Evolutionary conservation across 2,888 invertebrate genomes (phyloP), one percentile per base, ranked within the genome.

Genomic region (Lithophane semibrunnea): DNA sequence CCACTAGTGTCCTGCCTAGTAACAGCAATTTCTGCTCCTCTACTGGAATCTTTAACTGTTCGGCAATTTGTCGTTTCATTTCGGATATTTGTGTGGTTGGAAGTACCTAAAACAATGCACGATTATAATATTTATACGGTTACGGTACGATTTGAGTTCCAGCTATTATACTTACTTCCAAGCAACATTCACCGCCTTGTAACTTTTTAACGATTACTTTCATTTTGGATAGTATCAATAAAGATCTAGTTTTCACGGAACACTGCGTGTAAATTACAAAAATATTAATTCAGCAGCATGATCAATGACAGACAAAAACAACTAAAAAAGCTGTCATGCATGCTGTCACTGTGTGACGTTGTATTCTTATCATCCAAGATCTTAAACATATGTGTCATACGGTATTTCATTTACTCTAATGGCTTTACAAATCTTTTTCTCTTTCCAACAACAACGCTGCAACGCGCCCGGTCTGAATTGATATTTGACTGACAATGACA

Each of bases 151-250:
- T 60, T 64, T 69, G 16, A 52, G 3, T n/a, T 75, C 56, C 5
- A 13, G 13, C 7, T 63, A 42, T 2, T 58, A 54, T 64, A 94
- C 92, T 91, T 93, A 98, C 98, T 89, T 98, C 97, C 79, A 98
- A 94, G 73, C 95, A 95, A 91, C 97, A 98, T 94, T 98, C 98
- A 75, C 97, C 97, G 60, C 98, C 98, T 93, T 98, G 97, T 61
- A 98, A 94, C 89, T 98, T 97, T 96, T 98, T 98, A 73, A 98
- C 97, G 88, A 96, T 97, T 83, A 98, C 95, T 96, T 98, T 97
- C 98, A 98, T 98, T 90, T 88, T 95, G 79, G 77, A 69, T 73
- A 65, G 69, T 82, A 49, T 56, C 66, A 82, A 64, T 86, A 85
- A 63, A 75, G 61, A 74, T 73, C 67, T 79, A 67, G 80, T 77